Conservation (phyloP, 2,797 vertebrate genomes). For the Limosa lapponica region DNA sequence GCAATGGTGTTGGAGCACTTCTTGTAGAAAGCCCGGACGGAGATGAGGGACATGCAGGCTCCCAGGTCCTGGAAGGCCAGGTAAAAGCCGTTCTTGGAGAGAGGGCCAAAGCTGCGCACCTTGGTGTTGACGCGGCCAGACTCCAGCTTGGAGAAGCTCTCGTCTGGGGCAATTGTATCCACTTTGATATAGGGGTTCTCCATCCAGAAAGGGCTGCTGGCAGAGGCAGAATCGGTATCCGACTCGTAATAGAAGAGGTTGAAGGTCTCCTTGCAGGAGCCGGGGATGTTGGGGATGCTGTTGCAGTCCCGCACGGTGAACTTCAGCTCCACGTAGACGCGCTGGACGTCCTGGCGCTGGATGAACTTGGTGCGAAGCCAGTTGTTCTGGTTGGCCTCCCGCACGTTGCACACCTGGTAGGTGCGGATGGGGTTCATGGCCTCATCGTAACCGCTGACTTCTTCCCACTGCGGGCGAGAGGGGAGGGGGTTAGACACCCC, state of each 20-base stretch:
- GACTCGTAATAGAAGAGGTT: conserved; percentile 98
- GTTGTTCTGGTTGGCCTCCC: conserved; percentile 93
- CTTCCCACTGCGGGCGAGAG: conserved; percentile 89
- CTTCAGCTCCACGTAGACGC: conserved; percentile 96
- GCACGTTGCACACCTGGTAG: conserved; percentile 96
- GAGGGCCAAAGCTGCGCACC: conserved; percentile 94
- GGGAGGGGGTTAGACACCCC: background rate
- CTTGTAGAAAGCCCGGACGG: conserved; percentile 95
- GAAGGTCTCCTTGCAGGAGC: conserved; percentile 99
- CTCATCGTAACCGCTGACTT: conserved; percentile 96
- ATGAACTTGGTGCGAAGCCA: conserved; percentile 98
- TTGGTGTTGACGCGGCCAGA: conserved; percentile 93
- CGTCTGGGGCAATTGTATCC: conserved; percentile 96
- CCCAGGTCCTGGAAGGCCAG: conserved; percentile 97
- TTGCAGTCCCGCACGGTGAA: conserved; percentile 97
- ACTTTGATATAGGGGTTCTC: conserved; percentile 98
- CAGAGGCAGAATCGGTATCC: conserved; percentile 93
- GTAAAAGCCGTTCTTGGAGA: conserved; percentile 96
- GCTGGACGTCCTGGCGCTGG: conserved; percentile 90
- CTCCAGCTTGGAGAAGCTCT: conserved; percentile 94
- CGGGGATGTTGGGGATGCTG: conserved; percentile 97
- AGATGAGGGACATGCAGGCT: conserved; percentile 97
- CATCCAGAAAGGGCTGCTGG: conserved; percentile 97
- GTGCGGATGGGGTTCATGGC: conserved; percentile 97
- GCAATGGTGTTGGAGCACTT: conserved; percentile 95